A percentile compares a stretch with the other conserved stretches of the same genome.
Evolutionary conservation across 2,888 invertebrate species (phyloP).

Genomic region (Nycteola revayana): DNA sequence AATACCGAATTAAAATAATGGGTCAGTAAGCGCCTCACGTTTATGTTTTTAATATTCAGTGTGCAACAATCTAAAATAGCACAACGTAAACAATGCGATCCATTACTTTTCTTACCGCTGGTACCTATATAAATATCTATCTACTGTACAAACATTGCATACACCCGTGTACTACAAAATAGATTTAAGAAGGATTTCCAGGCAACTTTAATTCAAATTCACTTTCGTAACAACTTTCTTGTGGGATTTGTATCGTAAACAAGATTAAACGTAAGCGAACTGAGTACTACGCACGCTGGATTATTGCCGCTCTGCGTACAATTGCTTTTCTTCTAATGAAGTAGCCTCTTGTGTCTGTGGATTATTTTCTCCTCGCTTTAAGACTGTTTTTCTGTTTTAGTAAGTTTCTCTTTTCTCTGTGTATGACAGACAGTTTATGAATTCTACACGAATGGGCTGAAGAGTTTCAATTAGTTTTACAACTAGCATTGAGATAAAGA

Average conservation of each 20-base stretch:
- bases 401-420: too few species aligned
- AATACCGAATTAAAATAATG: too few species aligned
- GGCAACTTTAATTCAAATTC: conserved; percentile 44
- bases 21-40: too few species aligned
- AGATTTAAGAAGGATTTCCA: conserved; percentile 32
- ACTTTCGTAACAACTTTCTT: conserved; percentile 52
- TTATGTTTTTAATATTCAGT: too few species aligned
- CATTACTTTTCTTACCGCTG: too few species aligned
- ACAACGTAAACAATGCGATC: too few species aligned
- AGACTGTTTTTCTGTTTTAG: conserved; percentile 8
- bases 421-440: too few species aligned
- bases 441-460: too few species aligned
- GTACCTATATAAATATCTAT: too few species aligned
- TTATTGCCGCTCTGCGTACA: conserved; percentile 48
- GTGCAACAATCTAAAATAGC: too few species aligned
- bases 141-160: conserved; percentile 2
- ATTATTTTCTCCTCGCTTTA: conserved; percentile 32
- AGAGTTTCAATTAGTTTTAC: too few species aligned
- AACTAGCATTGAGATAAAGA: too few species aligned
- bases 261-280: conserved; percentile 47
- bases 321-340: conserved; percentile 51
- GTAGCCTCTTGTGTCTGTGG: conserved; percentile 40
- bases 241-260: conserved; percentile 56
- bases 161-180: conserved; percentile 9
- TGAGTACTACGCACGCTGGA: conserved; percentile 43